phyloP scores from a whole-genome alignment of 2,113 vertebrate species.

The Clinocottus analis region DNA sequence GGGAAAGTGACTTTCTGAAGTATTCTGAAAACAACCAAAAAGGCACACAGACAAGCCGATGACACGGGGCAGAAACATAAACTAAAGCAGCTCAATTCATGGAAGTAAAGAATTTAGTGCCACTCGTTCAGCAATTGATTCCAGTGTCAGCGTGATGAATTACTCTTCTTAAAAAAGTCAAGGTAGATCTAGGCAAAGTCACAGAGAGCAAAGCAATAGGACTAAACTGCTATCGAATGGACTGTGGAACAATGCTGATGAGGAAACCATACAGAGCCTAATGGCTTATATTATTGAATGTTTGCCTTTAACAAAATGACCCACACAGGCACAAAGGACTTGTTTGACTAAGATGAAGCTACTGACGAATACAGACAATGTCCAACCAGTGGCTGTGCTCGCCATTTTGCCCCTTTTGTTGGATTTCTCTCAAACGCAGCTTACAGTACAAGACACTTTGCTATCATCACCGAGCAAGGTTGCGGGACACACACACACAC shows the following conservation, averaged over 20 bases:
- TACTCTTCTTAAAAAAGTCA: constrained; percentile 51
- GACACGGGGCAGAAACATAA: constrained; percentile 25
- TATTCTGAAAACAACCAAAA: constrained; percentile 13
- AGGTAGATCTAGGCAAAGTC: constrained; percentile 54
- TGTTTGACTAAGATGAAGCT: constrained; percentile 30
- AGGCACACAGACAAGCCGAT: background rate
- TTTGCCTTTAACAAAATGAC: constrained; percentile 50
- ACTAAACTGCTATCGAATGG: constrained; percentile 19
- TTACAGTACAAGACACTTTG: background rate
- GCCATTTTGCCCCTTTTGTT: constrained; percentile 18
- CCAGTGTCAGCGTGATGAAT: constrained; percentile 56
- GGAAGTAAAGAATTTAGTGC: constrained; percentile 45
- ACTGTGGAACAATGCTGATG: constrained; percentile 29
- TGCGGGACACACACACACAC: constrained; percentile 29
- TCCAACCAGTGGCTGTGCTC: background rate
- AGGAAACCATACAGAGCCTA: constrained; percentile 34
- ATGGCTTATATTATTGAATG: constrained; percentile 48
- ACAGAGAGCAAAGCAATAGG: constrained; percentile 19
- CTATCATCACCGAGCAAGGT: constrained; percentile 28
- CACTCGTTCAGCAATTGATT: constrained; percentile 60
- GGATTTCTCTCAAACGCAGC: constrained; percentile 34
- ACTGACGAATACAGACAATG: constrained; percentile 28
- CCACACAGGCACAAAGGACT: constrained; percentile 28
- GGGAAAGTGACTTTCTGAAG: background rate
- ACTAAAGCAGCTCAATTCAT: constrained; percentile 20